Evolutionary conservation across 1,140 invertebrate genomes (phyloP).

Genomic region (Aplysia californica): DNA sequence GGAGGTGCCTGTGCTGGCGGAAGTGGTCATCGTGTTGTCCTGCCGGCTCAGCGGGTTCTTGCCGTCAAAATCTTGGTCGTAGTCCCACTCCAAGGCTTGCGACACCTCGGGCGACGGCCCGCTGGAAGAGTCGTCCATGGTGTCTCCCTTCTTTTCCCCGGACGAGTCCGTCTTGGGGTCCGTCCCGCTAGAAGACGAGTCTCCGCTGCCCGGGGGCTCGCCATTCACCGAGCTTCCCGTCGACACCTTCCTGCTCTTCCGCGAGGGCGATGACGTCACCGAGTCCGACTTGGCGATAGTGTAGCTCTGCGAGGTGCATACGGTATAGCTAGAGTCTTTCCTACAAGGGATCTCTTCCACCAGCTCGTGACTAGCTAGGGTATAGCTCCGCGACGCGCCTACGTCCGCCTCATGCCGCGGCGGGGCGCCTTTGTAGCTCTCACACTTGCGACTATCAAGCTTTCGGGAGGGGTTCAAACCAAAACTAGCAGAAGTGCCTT

Average conservation of each 20-base stretch:
- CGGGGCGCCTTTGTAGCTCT: neutral
- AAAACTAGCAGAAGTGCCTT: neutral
- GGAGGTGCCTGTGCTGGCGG: slow-evolving; percentile 30
- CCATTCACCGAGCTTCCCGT: slow-evolving; percentile 7
- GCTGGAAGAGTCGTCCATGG: slow-evolving; percentile 32
- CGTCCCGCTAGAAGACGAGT: slow-evolving; percentile 28
- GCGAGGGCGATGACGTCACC: neutral
- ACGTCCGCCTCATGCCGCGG: neutral
- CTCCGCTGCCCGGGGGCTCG: neutral
- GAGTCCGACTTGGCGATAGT: slow-evolving; percentile 8
- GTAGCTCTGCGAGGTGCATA: slow-evolving; percentile 9
- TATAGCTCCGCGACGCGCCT: neutral
- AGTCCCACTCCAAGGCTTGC: slow-evolving; percentile 38
- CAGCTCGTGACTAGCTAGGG: neutral
- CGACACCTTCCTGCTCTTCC: slow-evolving; percentile 12
- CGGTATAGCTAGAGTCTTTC: neutral
- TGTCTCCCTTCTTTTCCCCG: slow-evolving; percentile 5
- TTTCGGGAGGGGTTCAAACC: slow-evolving; percentile 1
- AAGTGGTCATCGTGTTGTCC: slow-evolving; percentile 26
- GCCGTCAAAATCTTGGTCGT: slow-evolving; percentile 36
- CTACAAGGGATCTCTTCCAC: neutral
- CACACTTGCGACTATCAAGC: neutral
- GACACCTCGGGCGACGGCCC: slow-evolving; percentile 33
- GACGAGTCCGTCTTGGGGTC: slow-evolving; percentile 13
- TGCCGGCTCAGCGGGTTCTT: slow-evolving; percentile 27